Evolutionary conservation across 2,113 vertebrate genomes (phyloP).

Genomic region (Burhinus oedicnemus): DNA sequence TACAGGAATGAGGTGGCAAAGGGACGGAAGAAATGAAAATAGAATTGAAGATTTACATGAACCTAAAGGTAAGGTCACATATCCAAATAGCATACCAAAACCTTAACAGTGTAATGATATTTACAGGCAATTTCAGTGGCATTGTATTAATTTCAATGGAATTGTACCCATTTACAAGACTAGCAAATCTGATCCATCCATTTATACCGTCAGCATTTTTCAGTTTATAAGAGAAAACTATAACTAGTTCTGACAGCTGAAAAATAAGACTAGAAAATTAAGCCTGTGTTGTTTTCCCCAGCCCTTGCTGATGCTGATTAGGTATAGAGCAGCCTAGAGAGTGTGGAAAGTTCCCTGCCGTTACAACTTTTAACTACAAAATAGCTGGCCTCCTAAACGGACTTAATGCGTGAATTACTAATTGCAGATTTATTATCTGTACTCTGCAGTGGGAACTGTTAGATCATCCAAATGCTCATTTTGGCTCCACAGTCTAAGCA

Average conservation of each 20-base stretch:
- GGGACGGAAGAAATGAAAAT: background rate
- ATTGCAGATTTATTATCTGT: background rate
- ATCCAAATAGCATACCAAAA: background rate
- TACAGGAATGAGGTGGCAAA: background rate
- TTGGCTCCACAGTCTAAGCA: background rate
- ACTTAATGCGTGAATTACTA: background rate
- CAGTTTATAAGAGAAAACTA: background rate
- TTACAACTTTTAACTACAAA: background rate
- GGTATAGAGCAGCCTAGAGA: background rate
- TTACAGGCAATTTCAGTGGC: background rate
- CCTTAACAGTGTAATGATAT: background rate
- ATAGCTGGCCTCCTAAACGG: background rate
- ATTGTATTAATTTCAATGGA: background rate
- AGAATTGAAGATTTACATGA: background rate
- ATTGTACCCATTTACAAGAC: background rate
- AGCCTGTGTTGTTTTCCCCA: background rate
- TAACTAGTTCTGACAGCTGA: background rate
- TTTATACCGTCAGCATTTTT: background rate
- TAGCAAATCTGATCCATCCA: background rate
- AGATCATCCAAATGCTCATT: slow-evolving; percentile 12
- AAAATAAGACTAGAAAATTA: background rate
- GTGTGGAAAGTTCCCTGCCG: background rate
- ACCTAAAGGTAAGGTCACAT: background rate
- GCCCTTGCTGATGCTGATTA: background rate
- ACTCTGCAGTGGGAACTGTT: background rate